Conservation (phyloP, 2,113 vertebrate species). For the Catharus fuscescens region DNA sequence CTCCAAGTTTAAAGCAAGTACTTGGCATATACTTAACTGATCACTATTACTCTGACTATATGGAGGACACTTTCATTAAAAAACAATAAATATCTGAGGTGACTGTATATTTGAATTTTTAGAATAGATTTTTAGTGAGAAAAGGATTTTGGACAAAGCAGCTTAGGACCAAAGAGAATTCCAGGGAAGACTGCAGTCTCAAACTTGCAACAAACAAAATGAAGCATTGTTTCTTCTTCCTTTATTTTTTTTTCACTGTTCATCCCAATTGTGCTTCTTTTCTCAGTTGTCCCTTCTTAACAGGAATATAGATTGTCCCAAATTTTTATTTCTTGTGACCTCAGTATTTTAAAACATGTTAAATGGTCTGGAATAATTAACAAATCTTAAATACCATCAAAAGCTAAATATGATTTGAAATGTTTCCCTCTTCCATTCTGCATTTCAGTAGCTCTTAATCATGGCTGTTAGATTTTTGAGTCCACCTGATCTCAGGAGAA, state of each 20-base stretch:
- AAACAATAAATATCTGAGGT: background rate
- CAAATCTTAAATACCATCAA: background rate
- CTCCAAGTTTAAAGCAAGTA: background rate
- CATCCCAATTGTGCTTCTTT: background rate
- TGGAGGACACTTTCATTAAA: background rate
- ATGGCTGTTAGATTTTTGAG: background rate
- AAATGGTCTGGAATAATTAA: background rate
- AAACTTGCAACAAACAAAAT: background rate
- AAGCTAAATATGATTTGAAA: background rate
- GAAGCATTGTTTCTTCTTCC: background rate
- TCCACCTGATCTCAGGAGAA: background rate
- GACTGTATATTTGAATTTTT: background rate
- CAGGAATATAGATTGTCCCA: background rate
- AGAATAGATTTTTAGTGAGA: background rate
- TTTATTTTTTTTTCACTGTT: background rate
- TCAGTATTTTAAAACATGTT: background rate
- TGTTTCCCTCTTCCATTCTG: background rate
- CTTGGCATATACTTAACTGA: background rate
- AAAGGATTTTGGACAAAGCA: background rate
- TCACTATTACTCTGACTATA: background rate
- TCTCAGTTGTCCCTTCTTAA: background rate
- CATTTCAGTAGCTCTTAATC: background rate
- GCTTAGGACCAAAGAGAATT: background rate
- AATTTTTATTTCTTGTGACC: background rate
- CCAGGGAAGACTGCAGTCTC: background rate